Evolutionary conservation across 1,140 invertebrate genomes (phyloP).

Genomic region (Lepidurus arcticus): DNA sequence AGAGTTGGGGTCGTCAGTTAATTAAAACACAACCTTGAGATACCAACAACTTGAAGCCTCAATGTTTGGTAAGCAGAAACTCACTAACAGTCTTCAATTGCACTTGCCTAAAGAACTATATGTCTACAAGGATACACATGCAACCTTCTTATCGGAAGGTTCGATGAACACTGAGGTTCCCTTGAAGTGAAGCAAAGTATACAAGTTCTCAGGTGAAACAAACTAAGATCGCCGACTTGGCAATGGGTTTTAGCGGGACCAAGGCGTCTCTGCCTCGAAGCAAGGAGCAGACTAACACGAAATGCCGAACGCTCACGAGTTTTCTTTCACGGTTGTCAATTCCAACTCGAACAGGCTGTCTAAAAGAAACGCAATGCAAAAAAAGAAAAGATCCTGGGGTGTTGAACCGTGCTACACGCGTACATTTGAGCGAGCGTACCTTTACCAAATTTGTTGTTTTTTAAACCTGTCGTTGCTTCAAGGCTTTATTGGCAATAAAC

Average conservation of each 20-base stretch:
- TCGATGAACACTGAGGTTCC: background rate
- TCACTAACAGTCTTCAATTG: no score
- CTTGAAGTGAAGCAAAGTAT: background rate
- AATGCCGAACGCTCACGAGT: background rate
- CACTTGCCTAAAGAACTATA: background rate
- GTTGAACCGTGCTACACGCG: no score
- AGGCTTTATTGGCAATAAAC: no score
- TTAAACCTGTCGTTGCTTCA: no score
- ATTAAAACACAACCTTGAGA: no score
- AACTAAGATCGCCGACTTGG: background rate
- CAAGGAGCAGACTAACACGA: background rate
- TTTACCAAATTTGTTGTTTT: no score
- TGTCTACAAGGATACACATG: background rate
- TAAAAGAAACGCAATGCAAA: no score
- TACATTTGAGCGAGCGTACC: no score
- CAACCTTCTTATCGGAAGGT: background rate
- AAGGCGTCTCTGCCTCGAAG: background rate
- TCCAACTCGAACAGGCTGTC: background rate
- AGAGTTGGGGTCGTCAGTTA: no score
- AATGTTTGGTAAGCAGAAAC: no score
- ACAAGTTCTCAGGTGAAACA: background rate
- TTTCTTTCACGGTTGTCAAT: background rate
- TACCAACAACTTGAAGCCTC: no score
- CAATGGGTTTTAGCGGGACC: constrained; percentile 2
- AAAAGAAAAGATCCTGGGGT: no score